Percentiles rank a stretch among this genome's conserved stretches.
Evolutionary conservation across 2,113 vertebrate genomes (phyloP).

Genomic region (Equus quagga): DNA sequence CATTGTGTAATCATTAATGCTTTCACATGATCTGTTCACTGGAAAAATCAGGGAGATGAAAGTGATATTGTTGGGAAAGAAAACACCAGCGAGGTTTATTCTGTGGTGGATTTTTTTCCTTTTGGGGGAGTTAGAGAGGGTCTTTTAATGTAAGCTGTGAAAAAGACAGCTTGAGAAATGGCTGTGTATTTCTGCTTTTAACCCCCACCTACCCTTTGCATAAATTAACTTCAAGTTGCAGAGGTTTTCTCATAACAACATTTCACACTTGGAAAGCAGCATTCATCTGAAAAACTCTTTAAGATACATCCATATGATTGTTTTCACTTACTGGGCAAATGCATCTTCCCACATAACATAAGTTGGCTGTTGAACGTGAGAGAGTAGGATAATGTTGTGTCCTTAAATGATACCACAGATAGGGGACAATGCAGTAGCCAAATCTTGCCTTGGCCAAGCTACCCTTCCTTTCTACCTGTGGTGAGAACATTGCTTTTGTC

Average conservation of each 20-base stretch:
- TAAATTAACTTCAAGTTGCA: conserved; percentile 74
- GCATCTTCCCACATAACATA: conserved; percentile 44
- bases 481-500: background rate
- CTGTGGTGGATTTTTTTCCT: background rate
- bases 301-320: conserved; percentile 55
- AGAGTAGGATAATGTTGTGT: background rate
- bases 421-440: background rate
- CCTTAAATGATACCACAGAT: background rate
- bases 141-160: conserved; percentile 48
- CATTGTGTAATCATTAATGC: conserved; percentile 66
- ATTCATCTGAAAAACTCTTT: conserved; percentile 67
- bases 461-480: background rate
- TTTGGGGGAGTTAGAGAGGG: background rate
- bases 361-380: conserved; percentile 1
- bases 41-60: conserved; percentile 61
- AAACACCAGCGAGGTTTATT: conserved; percentile 52
- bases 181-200: conserved; percentile 52
- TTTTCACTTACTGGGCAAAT: conserved; percentile 62
- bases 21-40: conserved; percentile 65
- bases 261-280: conserved; percentile 63
- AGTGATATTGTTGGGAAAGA: background rate
- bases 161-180: conserved; percentile 69
- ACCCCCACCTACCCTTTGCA: conserved; percentile 44
- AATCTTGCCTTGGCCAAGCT: background rate
- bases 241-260: conserved; percentile 64